Evolutionary conservation across 2,888 invertebrate genomes (phyloP).

Genomic region (Drosophila setosimentum): DNA sequence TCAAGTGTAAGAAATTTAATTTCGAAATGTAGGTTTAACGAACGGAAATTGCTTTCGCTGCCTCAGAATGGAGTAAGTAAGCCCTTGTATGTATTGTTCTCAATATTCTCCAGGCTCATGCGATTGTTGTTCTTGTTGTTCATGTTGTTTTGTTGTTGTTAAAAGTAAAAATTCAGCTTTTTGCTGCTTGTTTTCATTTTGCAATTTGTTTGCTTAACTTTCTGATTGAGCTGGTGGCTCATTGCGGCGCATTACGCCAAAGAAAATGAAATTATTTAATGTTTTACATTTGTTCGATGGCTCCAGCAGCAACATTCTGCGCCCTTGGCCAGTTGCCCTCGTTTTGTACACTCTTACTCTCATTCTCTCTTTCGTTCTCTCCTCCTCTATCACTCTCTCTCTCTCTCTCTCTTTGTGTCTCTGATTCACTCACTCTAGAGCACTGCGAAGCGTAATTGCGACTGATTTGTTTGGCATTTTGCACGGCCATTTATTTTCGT

Average conservation of each 20-base stretch:
- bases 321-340: slow-evolving; percentile 36
- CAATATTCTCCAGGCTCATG: slow-evolving; percentile 23
- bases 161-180: slow-evolving; percentile 51
- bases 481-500: slow-evolving; percentile 72
- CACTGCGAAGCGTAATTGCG: slow-evolving; percentile 67
- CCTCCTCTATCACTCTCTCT: neutral
- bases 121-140: slow-evolving; percentile 37
- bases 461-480: slow-evolving; percentile 75
- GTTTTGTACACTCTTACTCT: neutral
- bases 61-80: slow-evolving; percentile 61
- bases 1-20: slow-evolving; percentile 81
- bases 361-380: neutral
- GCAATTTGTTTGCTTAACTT: slow-evolving; percentile 78
- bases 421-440: slow-evolving; percentile 9
- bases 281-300: slow-evolving; percentile 62
- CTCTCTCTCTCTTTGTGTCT: neutral
- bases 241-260: slow-evolving; percentile 44
- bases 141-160: slow-evolving; percentile 17
- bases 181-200: slow-evolving; percentile 67
- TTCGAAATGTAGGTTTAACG: slow-evolving; percentile 81
- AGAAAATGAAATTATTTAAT: slow-evolving; percentile 72
- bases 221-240: slow-evolving; percentile 74
- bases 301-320: slow-evolving; percentile 6
- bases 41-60: slow-evolving; percentile 79
- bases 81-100: slow-evolving; percentile 36